A percentile compares a stretch with the other conserved stretches of the same genome.
Evolutionary conservation across 2,797 vertebrate genomes (phyloP).

Genomic region (Halcyon smyrnensis): DNA sequence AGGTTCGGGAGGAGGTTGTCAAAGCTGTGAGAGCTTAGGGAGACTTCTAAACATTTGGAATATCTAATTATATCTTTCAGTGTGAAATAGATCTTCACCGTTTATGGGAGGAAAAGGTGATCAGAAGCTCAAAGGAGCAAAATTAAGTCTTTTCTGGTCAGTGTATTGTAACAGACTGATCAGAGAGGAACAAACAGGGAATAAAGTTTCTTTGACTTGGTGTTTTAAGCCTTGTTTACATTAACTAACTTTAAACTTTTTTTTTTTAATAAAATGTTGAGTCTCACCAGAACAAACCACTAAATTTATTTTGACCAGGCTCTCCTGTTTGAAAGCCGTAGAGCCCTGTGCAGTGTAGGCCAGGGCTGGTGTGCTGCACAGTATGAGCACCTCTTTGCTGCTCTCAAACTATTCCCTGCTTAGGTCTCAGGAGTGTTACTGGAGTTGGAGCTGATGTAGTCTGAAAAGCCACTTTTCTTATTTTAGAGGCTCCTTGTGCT

Average conservation of each 20-base stretch:
- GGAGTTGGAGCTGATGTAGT: neutral
- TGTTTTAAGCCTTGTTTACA: neutral
- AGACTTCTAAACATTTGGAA: neutral
- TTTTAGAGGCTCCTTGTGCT: neutral
- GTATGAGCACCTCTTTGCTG: accelerated
- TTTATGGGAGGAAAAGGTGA: neutral
- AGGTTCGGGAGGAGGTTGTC: neutral
- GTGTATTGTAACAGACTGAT: neutral
- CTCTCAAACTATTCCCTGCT: neutral
- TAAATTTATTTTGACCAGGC: neutral
- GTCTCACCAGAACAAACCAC: neutral
- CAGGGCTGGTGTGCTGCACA: no score
- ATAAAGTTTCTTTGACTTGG: neutral
- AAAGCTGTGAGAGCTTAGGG: neutral
- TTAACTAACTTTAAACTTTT: neutral
- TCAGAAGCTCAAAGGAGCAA: neutral
- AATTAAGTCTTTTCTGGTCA: neutral
- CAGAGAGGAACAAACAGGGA: neutral
- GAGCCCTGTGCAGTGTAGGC: neutral
- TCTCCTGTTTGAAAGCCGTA: neutral
- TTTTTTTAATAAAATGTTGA: neutral
- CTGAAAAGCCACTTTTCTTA: neutral
- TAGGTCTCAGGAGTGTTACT: accelerated
- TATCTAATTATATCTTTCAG: neutral
- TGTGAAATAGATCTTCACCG: neutral